Percentiles rank a stretch among this genome's conserved stretches.
Conservation (phyloP, 2,113 vertebrate species). For the Gulo gulo region DNA sequence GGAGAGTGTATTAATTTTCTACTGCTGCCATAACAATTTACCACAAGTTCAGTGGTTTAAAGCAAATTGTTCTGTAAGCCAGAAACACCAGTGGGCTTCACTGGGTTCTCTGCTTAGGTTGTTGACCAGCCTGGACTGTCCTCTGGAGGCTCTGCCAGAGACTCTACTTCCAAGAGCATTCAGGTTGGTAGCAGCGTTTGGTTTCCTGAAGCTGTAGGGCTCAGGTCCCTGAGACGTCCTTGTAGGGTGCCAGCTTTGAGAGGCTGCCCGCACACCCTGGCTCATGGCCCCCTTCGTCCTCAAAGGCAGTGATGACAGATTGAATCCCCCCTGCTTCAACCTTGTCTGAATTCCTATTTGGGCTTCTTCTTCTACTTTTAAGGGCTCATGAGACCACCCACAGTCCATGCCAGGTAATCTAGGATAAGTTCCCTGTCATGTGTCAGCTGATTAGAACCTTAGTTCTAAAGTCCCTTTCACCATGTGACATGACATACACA, state of each 20-base stretch:
- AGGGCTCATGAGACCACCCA: not conserved
- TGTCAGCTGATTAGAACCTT: not conserved
- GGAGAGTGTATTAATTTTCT: not conserved
- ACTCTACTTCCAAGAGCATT: not conserved
- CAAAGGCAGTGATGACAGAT: not conserved
- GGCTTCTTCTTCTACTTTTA: not conserved
- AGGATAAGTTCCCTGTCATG: not conserved
- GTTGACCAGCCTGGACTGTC: not conserved
- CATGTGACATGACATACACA: not conserved
- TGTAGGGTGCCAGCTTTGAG: not conserved
- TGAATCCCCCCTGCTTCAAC: not conserved
- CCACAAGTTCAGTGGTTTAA: not conserved
- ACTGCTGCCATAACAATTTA: not conserved
- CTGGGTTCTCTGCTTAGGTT: not conserved
- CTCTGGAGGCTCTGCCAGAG: not conserved
- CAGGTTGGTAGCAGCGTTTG: not conserved
- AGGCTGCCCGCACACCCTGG: not conserved
- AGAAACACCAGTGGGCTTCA: not conserved
- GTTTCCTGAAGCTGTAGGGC: not conserved
- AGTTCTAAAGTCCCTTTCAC: not conserved
- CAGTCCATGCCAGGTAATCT: not conserved
- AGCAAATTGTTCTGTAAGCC: not conserved
- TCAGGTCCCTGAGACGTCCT: not conserved
- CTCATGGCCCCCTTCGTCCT: not conserved
- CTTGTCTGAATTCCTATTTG: not conserved